Conservation (phyloP, 2,797 vertebrate species). For the Melanotaenia pygmaea region DNA sequence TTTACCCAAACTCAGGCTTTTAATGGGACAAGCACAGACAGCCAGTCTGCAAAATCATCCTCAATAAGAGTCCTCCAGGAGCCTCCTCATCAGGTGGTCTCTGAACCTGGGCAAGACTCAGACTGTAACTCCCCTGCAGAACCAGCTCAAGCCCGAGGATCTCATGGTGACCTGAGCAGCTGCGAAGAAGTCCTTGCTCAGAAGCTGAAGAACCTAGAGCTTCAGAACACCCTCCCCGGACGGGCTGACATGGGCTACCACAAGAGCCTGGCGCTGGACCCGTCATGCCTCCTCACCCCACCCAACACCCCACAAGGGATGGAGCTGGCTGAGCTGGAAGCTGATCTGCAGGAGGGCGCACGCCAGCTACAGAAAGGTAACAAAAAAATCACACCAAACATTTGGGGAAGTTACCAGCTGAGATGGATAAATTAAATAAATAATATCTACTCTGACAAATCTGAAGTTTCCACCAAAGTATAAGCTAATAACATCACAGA, state of each 20-base stretch:
- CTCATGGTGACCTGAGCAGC: slow-evolving; percentile 72
- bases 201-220: slow-evolving; percentile 83
- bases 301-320: slow-evolving; percentile 85
- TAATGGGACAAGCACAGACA: slow-evolving; percentile 13
- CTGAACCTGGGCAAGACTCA: slow-evolving; percentile 19
- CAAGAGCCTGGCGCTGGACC: slow-evolving; percentile 84
- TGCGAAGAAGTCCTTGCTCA: slow-evolving; percentile 82
- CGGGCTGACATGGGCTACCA: slow-evolving; percentile 71
- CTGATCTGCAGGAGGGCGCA: slow-evolving; percentile 65
- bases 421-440: neutral
- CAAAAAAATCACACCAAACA: neutral
- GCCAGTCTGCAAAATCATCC: slow-evolving; percentile 38
- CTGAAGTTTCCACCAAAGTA: neutral
- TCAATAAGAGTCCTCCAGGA: slow-evolving; percentile 36
- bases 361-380: slow-evolving; percentile 73
- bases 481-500: neutral
- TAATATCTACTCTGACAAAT: neutral
- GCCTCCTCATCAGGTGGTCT: slow-evolving; percentile 17
- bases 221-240: slow-evolving; percentile 77
- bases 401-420: neutral
- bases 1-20: slow-evolving; percentile 35
- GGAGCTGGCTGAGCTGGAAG: slow-evolving; percentile 79
- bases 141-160: slow-evolving; percentile 42
- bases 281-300: slow-evolving; percentile 86
- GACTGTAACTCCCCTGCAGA: neutral